Evolutionary conservation across 2,797 vertebrate species (phyloP).

Genomic region (Argya squamiceps): DNA sequence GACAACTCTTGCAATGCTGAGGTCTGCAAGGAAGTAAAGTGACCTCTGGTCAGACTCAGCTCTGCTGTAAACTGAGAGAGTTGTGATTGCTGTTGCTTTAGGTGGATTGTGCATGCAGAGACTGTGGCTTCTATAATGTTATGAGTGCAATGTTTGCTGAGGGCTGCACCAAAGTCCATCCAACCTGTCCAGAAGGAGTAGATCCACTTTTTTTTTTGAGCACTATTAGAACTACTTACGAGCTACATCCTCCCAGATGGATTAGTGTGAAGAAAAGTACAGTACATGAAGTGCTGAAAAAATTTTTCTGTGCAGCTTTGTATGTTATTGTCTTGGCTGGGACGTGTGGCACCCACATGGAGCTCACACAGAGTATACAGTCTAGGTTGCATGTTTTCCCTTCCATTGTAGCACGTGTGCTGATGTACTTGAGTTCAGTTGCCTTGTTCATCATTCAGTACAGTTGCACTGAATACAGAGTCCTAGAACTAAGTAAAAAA

Average conservation of each 20-base stretch:
- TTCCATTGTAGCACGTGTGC: neutral
- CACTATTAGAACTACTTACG: neutral
- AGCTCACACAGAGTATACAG: neutral
- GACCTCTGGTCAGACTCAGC: neutral
- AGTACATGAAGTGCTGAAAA: neutral
- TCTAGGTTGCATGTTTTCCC: accelerated
- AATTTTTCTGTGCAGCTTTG: neutral
- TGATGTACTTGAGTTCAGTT: neutral
- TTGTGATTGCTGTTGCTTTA: neutral
- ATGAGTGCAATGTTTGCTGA: neutral
- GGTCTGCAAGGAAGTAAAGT: neutral
- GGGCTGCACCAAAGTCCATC: neutral
- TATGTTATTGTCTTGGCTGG: neutral
- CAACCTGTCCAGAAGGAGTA: neutral
- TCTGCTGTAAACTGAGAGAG: neutral
- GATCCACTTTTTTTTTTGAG: neutral
- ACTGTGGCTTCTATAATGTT: neutral
- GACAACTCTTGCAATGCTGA: neutral
- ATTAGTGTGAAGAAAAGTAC: neutral
- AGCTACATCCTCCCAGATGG: neutral
- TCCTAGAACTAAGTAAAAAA: neutral
- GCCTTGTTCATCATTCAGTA: neutral
- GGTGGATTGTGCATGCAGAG: neutral
- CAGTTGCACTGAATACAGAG: neutral
- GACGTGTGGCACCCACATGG: neutral